Evolutionary conservation across 2,113 vertebrate species (phyloP), one percentile per base, ranked within the genome.

Genomic region (Egretta garzetta): DNA sequence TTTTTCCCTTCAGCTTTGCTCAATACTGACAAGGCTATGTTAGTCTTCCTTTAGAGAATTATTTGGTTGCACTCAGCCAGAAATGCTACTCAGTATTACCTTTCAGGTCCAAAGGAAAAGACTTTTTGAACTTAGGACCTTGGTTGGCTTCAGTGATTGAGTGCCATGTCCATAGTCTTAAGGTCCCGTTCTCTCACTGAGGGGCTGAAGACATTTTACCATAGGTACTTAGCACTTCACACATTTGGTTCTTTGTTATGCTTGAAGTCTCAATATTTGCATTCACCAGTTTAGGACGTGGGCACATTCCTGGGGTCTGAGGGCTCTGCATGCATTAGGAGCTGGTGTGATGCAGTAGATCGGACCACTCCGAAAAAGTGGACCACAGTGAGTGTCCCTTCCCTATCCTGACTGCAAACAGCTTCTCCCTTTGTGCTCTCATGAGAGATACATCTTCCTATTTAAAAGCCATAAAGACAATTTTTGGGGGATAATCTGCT

Each of bases 221-320:
- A 33, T 62, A 82, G 35, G 28, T 85, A 15, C n/a, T 76, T 60
- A 24, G 6, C 5, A 28, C 14, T 80, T 90, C 45, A 23, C 19
- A 41, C 12, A 14, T 27, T 43, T 2, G 1, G 4, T 5, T 71
- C 12, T 49, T 93, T 87, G 17, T 32, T 74, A 13, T 84, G 2
- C 35, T 39, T 70, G 32, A 26, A 14, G 6, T 30, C 37, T 53
- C 33, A 30, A 41, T 68, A 14, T 33, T 81, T 24, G 47, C 33
- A 33, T 5, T 39, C 23, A 27, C 20, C 27, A 24, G 28, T 58
- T 79, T 8, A 59, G 55, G 55, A 58, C 12, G 23, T 1, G 30
- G 12, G 12, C 17, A 71, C 1, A 4, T 41, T 33, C 20, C 24
- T 13, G 19, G 35, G 11, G 14, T 73, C 17, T 0, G 0, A 73